These are phyloP conservation scores for Parnassius orleans DNA, from an alignment of 2,888 invertebrate genomes.

Conservation along the genomic window DNA sequence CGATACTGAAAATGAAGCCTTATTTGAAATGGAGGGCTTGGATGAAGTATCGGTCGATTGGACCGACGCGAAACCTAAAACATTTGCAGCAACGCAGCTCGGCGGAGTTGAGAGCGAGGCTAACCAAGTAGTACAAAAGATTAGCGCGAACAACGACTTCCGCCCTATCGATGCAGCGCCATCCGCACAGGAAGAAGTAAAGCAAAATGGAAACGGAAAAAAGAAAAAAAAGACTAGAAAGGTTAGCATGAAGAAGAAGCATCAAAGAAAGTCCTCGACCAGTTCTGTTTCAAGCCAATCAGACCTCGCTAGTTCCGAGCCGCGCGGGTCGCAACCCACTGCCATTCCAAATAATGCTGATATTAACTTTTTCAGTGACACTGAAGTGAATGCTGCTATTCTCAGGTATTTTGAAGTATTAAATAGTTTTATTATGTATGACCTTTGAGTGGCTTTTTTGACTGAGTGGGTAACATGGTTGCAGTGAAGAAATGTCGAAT, in stretches of 20 bases:
- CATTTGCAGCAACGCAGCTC: conserved; percentile 79
- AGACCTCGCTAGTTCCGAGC: conserved; percentile 74
- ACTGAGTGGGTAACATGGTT: conserved; percentile 47
- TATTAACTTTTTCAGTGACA: conserved; percentile 93
- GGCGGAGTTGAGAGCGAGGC: conserved; percentile 69
- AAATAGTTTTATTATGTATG: background rate
- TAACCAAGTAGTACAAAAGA: conserved; percentile 80
- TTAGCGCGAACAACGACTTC: conserved; percentile 84
- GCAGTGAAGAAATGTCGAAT: conserved; percentile 79
- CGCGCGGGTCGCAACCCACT: conserved; percentile 57
- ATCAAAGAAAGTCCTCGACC: conserved; percentile 86
- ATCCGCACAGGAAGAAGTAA: conserved; percentile 66
- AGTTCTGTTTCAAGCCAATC: conserved; percentile 77
- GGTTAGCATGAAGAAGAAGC: conserved; percentile 89
- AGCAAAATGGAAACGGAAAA: conserved; percentile 79
- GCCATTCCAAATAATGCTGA: conserved; percentile 60
- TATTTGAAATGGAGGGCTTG: conserved; percentile 85
- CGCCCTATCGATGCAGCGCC: conserved; percentile 77
- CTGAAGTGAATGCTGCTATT: conserved; percentile 87
- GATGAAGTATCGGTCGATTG: conserved; percentile 78
- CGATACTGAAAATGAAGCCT: conserved; percentile 78
- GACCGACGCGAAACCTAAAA: conserved; percentile 76
- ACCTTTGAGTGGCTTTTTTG: conserved; percentile 12
- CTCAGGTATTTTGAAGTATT: conserved; percentile 72
- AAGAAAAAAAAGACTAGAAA: conserved; percentile 91